phyloP scores from a whole-genome alignment of 2,797 vertebrate genomes.

The Periophthalmus magnuspinnatus region DNA sequence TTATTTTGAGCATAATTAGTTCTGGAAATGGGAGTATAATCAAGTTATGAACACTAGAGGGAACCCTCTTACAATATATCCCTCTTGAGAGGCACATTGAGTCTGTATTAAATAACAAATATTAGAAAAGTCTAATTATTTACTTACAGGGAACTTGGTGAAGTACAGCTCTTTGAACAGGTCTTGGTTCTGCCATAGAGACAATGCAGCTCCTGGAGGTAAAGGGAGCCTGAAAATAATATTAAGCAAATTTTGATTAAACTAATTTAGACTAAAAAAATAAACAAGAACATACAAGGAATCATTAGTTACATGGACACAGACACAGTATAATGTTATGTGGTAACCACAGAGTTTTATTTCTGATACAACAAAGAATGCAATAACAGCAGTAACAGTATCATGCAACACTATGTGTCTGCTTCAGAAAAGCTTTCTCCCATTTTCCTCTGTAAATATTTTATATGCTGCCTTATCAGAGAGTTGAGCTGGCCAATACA shows the following conservation, averaged over 20 bases:
- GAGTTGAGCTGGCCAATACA: neutral
- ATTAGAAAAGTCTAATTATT: neutral
- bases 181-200: constrained; percentile 90
- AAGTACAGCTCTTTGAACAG: constrained; percentile 90
- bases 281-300: too few relatives aligned
- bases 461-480: constrained; percentile 13
- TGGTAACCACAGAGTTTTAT: neutral
- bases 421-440: neutral
- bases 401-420: neutral
- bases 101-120: neutral
- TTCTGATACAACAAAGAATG: neutral
- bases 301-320: too few relatives aligned
- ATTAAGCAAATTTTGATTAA: neutral
- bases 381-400: neutral
- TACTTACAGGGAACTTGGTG: constrained; percentile 89
- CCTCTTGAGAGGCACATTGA: too few relatives aligned
- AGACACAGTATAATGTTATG: too few relatives aligned
- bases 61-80: constrained; percentile 29
- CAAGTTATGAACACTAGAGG: constrained; percentile 53
- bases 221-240: constrained; percentile 83
- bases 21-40: too few relatives aligned
- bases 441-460: constrained; percentile 2
- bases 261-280: neutral
- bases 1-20: neutral
- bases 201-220: constrained; percentile 88